phyloP scores from a whole-genome alignment of 2,113 vertebrate genomes.

The Mormyrus lacerda region DNA sequence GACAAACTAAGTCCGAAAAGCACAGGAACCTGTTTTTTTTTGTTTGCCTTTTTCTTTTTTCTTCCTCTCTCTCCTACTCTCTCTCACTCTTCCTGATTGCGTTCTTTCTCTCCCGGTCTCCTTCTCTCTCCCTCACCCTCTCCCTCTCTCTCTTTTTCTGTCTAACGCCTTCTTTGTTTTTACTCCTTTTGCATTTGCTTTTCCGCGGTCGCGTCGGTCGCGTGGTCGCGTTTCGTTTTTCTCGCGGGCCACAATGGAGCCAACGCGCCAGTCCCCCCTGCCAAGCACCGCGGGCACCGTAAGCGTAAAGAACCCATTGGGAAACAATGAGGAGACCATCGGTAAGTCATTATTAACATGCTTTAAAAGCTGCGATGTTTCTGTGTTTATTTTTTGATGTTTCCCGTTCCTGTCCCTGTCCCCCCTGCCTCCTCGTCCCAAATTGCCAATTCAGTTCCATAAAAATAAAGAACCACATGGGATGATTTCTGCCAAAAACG shows the following conservation, averaged over 20 bases:
- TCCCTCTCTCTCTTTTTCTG: conserved; percentile 23
- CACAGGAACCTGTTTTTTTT: conserved; percentile 26
- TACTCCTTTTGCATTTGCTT: conserved; percentile 38
- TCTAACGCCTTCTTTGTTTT: conserved; percentile 35
- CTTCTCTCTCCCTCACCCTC: conserved; percentile 24
- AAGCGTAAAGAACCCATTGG: conserved; percentile 31
- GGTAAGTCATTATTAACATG: conserved; percentile 50
- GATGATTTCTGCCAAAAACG: neutral
- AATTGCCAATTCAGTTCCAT: neutral
- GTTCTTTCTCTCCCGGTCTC: conserved; percentile 18
- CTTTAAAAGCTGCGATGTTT: conserved; percentile 24
- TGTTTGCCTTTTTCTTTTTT: conserved; percentile 35
- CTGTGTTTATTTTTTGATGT: conserved; percentile 21
- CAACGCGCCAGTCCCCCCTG: conserved; percentile 37
- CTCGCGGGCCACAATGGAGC: conserved; percentile 43
- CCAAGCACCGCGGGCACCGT: conserved; percentile 40
- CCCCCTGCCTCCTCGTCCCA: neutral
- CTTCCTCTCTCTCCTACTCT: conserved; percentile 27
- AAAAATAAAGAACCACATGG: neutral
- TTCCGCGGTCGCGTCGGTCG: conserved; percentile 16
- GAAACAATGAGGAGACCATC: conserved; percentile 41
- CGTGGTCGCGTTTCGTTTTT: conserved; percentile 12
- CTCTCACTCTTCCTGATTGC: conserved; percentile 30
- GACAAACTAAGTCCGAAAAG: conserved; percentile 40
- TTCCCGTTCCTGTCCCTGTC: conserved; percentile 15